Evolutionary conservation across 2,888 invertebrate genomes (phyloP).

Genomic region (Onchidella celtica): DNA sequence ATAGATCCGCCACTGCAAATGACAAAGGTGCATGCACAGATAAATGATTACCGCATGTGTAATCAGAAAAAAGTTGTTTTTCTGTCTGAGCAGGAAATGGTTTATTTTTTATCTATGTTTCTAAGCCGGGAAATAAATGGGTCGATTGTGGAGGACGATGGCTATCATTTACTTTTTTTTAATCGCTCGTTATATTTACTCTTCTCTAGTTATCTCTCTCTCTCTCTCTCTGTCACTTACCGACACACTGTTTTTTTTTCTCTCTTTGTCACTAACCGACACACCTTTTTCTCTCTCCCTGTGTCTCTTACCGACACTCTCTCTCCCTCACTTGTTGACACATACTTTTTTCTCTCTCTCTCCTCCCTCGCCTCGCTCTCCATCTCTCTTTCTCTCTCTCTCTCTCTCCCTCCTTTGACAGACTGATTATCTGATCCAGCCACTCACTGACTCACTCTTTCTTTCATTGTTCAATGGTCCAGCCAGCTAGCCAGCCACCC

Average conservation of each 20-base stretch:
- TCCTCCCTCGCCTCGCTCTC: no score
- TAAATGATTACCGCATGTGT: no score
- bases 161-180: no score
- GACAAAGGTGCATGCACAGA: no score
- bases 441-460: conserved; percentile 4
- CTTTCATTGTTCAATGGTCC: no score
- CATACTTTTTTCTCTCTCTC: not conserved
- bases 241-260: not conserved
- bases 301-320: not conserved
- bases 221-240: not conserved
- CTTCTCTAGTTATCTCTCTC: not conserved
- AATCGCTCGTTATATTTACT: not conserved
- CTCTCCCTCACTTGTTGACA: not conserved
- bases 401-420: not conserved
- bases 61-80: no score
- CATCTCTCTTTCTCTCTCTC: conserved; percentile 6
- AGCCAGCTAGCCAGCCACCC: no score
- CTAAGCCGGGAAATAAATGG: no score
- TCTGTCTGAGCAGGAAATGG: no score
- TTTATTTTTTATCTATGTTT: no score
- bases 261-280: not conserved
- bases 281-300: not conserved
- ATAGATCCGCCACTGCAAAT: no score
- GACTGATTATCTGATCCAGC: not conserved
- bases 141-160: no score